Evolutionary conservation across 2,888 invertebrate genomes (phyloP), one percentile per base, ranked within the genome.

Genomic region (Aethes cnicana): DNA sequence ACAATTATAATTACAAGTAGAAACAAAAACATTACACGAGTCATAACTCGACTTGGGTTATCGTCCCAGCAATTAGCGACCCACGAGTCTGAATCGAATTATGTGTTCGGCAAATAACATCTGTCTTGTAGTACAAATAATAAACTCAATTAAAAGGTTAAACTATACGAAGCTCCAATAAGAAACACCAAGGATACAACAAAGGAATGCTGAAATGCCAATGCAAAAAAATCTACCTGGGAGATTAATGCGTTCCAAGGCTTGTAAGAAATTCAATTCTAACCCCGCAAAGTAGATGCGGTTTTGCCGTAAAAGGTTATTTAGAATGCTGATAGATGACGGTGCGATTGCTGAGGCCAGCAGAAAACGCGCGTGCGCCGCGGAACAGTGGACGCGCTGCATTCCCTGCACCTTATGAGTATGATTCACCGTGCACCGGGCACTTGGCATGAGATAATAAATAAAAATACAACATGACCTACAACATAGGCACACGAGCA

Each of bases 341-440:
- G 62, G 63, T 64, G 64, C 55, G 58, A 64, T 59, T 52, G 46
- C 64, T 63, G 65, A 66, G 63, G 63, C 65, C 64, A 66, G 63
- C 66, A 62, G 65, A 73, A 39, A 69, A 71, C 72, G 69, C 72
- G 69, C 64, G 66, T 66, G 69, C 63, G 65, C 61, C 61, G 66
- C 66, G 71, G 72, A 68, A 75, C 63, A 70, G 26, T 36, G 14
- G 37, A 78, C 81, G 62, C 76, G 80, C 81, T 81, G 83, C 84
- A 85, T 85, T 86, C 82, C 78, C 68, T 63, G 65, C 67, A 66
- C 66, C n/a, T 69, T 68, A 69, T 68, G 66, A 65, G 71, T 68
- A 74, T 86, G 87, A 87, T 74, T 86, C 87, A 87, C 73, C 70
- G 66, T 70, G 69, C 70, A 60, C 72, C 69, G 23, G 73, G 60